Evolutionary conservation across 2,113 vertebrate species (phyloP), one percentile per base, ranked within the genome.

Genomic region (Numenius arquata): DNA sequence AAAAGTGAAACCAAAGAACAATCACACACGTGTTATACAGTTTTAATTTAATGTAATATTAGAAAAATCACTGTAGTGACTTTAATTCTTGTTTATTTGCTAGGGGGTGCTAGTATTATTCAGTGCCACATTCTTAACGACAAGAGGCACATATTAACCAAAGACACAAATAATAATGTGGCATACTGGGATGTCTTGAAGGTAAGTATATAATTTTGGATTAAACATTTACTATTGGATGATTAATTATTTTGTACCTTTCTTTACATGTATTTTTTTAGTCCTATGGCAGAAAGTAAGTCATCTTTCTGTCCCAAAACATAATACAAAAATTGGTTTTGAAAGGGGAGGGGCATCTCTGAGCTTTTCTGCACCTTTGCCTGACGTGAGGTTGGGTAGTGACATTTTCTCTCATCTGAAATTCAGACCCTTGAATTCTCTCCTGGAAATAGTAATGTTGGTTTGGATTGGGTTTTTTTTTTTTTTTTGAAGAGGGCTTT

Each of bases 71-170:
- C 36, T 48, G 10, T 53, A 34, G 17, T 93, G 87, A 96, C 62
- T 17, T 72, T 86, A 78, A 75, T 89, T 95, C 81, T 96, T 84
- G 47, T 76, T 90, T 93, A 65, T 88, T 97, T 90, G 36, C 66
- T 84, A 99, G 99, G 99, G 68, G 99, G 99, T 93, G 99, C 99
- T 93, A 99, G 99, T 98, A 99, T 99, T 96, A 99, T 99, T 94
- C 99, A 99, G 97, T 99, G 99, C 97, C 99, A 99, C 98, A 99
- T 99, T 97, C 99, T 99, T 91, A 99, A 99, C 62, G 99, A 99
- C 98, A 99, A 99, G 98, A 98, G 99, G 85, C 99, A 99, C 97
- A 99, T 99, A 97, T 97, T 99, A 95, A 99, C 99, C 98, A 99
- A 99, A 99, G 99, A 99, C 89, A 99, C 99, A 91, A 99, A 99